Conservation (phyloP, 2,113 vertebrate species). For the Onychorhynchus coronatus region DNA sequence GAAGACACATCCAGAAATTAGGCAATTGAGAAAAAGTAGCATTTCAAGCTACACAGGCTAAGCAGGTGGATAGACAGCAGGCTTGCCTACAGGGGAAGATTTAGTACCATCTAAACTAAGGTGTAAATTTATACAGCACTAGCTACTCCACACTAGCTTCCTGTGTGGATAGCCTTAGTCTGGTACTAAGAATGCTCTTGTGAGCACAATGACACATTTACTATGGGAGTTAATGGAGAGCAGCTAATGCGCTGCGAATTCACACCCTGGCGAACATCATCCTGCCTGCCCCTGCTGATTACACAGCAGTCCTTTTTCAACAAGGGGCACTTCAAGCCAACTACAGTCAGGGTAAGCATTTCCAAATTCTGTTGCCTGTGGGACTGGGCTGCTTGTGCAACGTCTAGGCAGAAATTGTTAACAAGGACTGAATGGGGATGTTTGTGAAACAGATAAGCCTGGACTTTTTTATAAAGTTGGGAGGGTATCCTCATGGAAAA, state of each 20-base stretch:
- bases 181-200: background rate
- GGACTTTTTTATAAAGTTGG: background rate
- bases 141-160: background rate
- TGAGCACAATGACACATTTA: constrained; percentile 43
- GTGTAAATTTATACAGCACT: constrained; percentile 11
- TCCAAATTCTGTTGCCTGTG: background rate
- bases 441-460: background rate
- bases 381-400: background rate
- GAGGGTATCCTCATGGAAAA: background rate
- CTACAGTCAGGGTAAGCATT: background rate
- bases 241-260: constrained; percentile 6
- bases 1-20: background rate
- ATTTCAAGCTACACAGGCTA: background rate
- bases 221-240: background rate
- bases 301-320: background rate
- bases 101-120: background rate
- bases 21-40: background rate
- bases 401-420: fast-evolving
- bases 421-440: background rate
- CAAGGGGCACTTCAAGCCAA: background rate
- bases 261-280: background rate
- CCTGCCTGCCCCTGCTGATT: background rate
- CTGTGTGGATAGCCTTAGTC: constrained; percentile 19
- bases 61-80: background rate
- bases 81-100: background rate